Evolutionary conservation across 2,113 vertebrate species (phyloP), one percentile per base, ranked within the genome.

Genomic region (Mugil cephalus): DNA sequence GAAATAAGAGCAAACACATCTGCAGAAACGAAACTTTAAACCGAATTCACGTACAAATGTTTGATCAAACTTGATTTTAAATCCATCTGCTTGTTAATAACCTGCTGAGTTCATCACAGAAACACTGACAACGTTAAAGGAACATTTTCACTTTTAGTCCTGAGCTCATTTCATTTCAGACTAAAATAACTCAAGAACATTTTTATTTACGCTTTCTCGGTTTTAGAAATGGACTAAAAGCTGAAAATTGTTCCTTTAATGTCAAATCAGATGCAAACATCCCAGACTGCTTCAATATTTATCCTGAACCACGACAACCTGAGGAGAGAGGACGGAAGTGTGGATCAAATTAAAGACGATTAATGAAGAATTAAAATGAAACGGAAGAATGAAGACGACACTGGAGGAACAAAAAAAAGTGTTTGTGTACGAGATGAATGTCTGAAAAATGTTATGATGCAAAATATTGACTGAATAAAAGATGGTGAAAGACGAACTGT

Each of bases 381-480:
- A n/a, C n/a, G n/a, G n/a, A n/a, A n/a, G n/a, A n/a, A n/a, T n/a
- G n/a, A n/a, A n/a, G n/a, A n/a, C n/a, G n/a, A n/a, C n/a, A n/a
- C n/a, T n/a, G n/a, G n/a, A n/a, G n/a, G n/a, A n/a, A n/a, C n/a
- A n/a, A n/a, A n/a, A n/a, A n/a, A n/a, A n/a, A n/a, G n/a, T n/a
- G n/a, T n/a, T n/a, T 21, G 36, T 52, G 19, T 50, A 30, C n/a
- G 48, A 58, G 52, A 17, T 65, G 64, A 18, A 12, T 34, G 69
- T 78, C 8, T 6, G 38, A 51, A 14, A 17, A 7, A 38, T 30
- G 24, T 30, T 30, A 30, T 30, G 15, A 36, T 48, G 24, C n/a
- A 60, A 65, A 8, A 45, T 30, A 39, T 47, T 8, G 45, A 54
- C 54, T 46, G 6, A 83, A 83, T 83, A 75, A 83, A 83, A 15